A percentile compares a stretch with the other conserved stretches of the same genome.
phyloP scores from a whole-genome alignment of 2,113 vertebrate genomes.

The Tragelaphus buxtoni region DNA sequence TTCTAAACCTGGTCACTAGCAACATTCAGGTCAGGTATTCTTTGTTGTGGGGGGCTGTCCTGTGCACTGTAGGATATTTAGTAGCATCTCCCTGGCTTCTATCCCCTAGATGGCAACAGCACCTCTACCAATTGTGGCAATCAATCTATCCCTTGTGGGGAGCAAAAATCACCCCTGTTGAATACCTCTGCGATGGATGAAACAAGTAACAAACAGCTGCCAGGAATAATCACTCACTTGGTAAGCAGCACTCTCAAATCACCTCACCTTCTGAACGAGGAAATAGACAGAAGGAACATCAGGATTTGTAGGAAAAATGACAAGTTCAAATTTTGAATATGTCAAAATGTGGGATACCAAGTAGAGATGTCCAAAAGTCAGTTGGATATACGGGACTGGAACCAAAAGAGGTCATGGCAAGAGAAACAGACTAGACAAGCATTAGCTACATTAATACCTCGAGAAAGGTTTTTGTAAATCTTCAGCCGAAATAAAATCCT shows the following conservation, averaged over 20 bases:
- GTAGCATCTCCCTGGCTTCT: not conserved
- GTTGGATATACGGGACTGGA: not conserved
- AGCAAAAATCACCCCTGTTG: not conserved
- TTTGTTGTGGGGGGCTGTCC: not conserved
- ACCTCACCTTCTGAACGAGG: not conserved
- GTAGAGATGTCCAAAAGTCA: not conserved
- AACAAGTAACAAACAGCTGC: not conserved
- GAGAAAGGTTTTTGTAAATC: conserved; percentile 18
- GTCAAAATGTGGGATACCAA: not conserved
- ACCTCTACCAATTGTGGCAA: not conserved
- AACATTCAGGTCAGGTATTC: not conserved
- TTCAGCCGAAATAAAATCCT: conserved; percentile 38
- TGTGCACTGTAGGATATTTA: not conserved
- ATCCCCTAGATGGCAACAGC: not conserved
- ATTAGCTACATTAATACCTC: not conserved
- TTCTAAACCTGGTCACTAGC: not conserved
- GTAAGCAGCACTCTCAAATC: not conserved
- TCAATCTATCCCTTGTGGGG: not conserved
- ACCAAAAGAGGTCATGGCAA: not conserved
- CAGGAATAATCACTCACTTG: not conserved
- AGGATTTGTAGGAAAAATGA: not conserved
- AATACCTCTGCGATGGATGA: not conserved
- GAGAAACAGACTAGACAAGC: conserved; percentile 6
- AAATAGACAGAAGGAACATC: not conserved
- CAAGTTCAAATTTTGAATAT: not conserved